Conservation (phyloP, 2,888 invertebrate species). For the Digitonthophagus gazella region DNA sequence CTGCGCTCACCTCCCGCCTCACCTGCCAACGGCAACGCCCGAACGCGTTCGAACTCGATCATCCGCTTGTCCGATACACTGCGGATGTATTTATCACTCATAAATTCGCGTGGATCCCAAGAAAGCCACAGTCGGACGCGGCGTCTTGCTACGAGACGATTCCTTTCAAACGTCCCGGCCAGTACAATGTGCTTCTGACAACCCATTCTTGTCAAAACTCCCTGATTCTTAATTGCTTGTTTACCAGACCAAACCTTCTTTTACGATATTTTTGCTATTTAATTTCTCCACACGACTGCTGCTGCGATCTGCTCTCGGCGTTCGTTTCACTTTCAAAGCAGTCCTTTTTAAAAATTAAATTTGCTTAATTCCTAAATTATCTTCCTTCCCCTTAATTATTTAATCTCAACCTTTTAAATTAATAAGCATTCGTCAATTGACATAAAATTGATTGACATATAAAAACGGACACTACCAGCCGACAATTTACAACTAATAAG, state of each 20-base stretch:
- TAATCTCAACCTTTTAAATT: not conserved
- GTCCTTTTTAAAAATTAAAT: not conserved
- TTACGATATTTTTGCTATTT: conserved; percentile 37
- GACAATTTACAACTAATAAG: too few species aligned
- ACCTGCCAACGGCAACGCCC: conserved; percentile 21
- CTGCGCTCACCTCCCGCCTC: conserved; percentile 4
- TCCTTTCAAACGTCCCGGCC: conserved; percentile 42
- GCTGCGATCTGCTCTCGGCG: not conserved
- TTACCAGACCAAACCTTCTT: conserved; percentile 41
- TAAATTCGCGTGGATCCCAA: conserved; percentile 38
- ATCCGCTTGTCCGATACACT: conserved; percentile 28
- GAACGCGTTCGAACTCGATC: conserved; percentile 20
- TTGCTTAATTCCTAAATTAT: not conserved
- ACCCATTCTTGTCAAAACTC: conserved; percentile 44
- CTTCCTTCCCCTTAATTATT: not conserved
- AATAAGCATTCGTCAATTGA: too few species aligned
- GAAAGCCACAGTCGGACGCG: conserved; percentile 34
- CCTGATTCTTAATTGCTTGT: conserved; percentile 45
- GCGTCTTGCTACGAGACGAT: conserved; percentile 33
- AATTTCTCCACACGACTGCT: conserved; percentile 29
- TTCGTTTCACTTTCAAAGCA: not conserved
- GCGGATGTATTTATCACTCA: conserved; percentile 42
- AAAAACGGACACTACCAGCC: too few species aligned
- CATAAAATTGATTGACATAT: too few species aligned
- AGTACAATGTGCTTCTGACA: conserved; percentile 43